Base-by-base conservation (phyloP, 2,797 vertebrate species). In the Dicrostonyx torquatus region DNA sequence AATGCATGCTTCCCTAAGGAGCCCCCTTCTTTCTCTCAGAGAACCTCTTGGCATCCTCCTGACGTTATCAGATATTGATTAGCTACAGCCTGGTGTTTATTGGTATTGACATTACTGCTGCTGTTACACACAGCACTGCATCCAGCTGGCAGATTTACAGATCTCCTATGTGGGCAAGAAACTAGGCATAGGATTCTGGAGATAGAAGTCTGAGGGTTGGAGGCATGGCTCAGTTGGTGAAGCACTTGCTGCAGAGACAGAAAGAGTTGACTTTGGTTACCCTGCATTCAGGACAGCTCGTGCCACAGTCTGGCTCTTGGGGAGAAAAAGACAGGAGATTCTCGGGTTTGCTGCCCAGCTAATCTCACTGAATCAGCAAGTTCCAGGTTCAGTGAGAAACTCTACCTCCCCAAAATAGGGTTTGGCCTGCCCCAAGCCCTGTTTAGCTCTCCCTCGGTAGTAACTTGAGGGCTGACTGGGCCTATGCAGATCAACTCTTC, bases 91-190 rank as follows among this genome's bases (percentile, higher is more conserved):
- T 34, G 15, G 18, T 31, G 24, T n/a, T 66, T 83, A 29, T 83
- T 31, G 40, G 31, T 62, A 83, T 48, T 50, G 43, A 40, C 26
- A 9, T 58, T 50, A 5, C 29, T 11, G 68, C 31, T 58, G 40
- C 24, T 4, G 11, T 68, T 43, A 87, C 22, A 60, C 29, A 20
- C 4, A 60, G 62, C 24, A 15, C 18, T 34, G 64, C 77, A 26
- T 79, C n/a, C 55, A 78, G 84, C 45, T 75, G 62, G 88, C 62
- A 70, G 48, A 72, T 45, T 68, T 53, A 50, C 55, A 85, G 68
- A n/a, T 77, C 73, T 80, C 37, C 14, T 5, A 40, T 6, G 5
- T 55, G 5, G 75, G 68, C 80, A 40, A 77, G 60, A 58, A 79
- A 64, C 70, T 43, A 75, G 76, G 40, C 60, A 17, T 10, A 62